Percentiles rank a stretch among this genome's conserved stretches.
These are phyloP conservation scores for Stichopus horrens DNA, from an alignment of 53 echinoderm and acorn worm genomes.

Conservation along the genomic window DNA sequence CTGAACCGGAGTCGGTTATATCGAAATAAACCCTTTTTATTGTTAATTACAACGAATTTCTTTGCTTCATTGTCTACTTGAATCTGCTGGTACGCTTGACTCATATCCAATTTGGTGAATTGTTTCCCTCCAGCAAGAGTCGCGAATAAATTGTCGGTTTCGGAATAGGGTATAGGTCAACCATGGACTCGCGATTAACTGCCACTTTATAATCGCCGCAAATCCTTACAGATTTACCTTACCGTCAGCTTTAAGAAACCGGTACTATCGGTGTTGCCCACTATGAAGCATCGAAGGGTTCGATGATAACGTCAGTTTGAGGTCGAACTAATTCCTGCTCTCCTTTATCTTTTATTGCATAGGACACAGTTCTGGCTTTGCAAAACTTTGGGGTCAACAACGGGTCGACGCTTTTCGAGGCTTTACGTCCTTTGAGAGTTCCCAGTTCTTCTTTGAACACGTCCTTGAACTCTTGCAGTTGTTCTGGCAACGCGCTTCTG, in stretches of 20 bases:
- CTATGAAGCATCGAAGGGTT: slow-evolving; percentile 52
- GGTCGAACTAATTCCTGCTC: slow-evolving; percentile 46
- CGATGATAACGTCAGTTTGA: slow-evolving; percentile 48
- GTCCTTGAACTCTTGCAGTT: neutral
- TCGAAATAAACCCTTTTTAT: neutral
- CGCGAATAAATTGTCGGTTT: slow-evolving; percentile 52
- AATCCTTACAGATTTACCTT: slow-evolving; percentile 47
- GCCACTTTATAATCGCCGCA: slow-evolving; percentile 72
- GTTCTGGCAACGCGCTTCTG: neutral
- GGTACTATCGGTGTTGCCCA: slow-evolving; percentile 69
- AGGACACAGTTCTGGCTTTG: slow-evolving; percentile 59
- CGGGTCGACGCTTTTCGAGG: slow-evolving; percentile 18
- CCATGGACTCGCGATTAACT: slow-evolving; percentile 52
- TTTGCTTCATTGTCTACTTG: slow-evolving; percentile 42
- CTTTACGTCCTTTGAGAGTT: slow-evolving; percentile 18
- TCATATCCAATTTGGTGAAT: slow-evolving; percentile 58
- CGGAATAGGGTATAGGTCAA: slow-evolving; percentile 60
- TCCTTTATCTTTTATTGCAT: slow-evolving; percentile 58
- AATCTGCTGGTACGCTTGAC: slow-evolving; percentile 27
- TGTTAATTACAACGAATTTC: slow-evolving; percentile 50
- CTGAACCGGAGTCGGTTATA: slow-evolving; percentile 18
- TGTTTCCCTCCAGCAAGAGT: slow-evolving; percentile 50
- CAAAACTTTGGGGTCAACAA: slow-evolving; percentile 56
- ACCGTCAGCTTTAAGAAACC: neutral
- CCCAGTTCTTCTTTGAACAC: slow-evolving; percentile 50